Percentiles rank a stretch among this genome's conserved stretches.
Evolutionary conservation across 2,113 vertebrate species (phyloP).

Genomic region (Hippocampus comes): DNA sequence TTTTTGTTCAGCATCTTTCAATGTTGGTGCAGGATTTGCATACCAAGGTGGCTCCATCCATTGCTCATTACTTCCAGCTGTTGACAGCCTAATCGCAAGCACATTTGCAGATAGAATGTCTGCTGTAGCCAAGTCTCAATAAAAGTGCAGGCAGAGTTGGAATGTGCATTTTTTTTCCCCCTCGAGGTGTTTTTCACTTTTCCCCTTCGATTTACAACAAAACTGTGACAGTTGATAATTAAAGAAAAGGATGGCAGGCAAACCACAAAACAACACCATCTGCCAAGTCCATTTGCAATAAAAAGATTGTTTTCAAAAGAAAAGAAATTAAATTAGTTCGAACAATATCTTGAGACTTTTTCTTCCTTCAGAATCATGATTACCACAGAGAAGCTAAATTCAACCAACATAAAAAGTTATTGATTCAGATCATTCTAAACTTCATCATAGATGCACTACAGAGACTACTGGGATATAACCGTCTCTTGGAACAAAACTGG

Average conservation of each 20-base stretch:
- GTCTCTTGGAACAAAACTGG: not conserved
- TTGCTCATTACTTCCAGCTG: constrained; percentile 67
- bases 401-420: constrained; percentile 15
- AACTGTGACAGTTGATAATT: constrained; percentile 3
- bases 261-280: constrained; percentile 15
- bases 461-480: not conserved
- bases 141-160: not conserved
- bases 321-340: not conserved
- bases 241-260: constrained; percentile 16
- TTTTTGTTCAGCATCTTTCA: constrained; percentile 69
- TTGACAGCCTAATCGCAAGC: constrained; percentile 63
- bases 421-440: constrained; percentile 20
- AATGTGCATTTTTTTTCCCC: not conserved
- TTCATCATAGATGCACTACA: not conserved
- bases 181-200: constrained; percentile 15
- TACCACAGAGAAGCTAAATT: constrained; percentile 33
- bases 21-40: constrained; percentile 70
- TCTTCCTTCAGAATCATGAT: constrained; percentile 16
- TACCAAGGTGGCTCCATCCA: constrained; percentile 60
- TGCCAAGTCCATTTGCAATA: constrained; percentile 1
- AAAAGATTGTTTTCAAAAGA: constrained; percentile 9
- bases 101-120: constrained; percentile 59
- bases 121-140: constrained; percentile 41
- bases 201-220: constrained; percentile 9
- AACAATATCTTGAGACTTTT: constrained; percentile 13